Evolutionary conservation across 2,113 vertebrate species (phyloP).

Genomic region (Oophaga pumilio): DNA sequence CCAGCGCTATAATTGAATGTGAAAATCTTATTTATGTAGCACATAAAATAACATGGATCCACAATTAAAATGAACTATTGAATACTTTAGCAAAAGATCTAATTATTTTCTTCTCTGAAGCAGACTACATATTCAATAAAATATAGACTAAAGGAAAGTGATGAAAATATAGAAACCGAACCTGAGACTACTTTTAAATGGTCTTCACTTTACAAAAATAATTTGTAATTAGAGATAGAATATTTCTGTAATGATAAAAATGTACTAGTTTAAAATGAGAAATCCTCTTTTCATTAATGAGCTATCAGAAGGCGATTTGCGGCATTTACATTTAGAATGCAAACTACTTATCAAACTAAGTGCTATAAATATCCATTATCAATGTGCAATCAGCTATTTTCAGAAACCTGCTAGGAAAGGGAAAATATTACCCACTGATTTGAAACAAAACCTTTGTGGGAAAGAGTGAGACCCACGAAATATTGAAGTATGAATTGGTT

Average conservation of each 20-base stretch:
- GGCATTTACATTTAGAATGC: conserved; percentile 16
- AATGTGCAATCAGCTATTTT: conserved; percentile 24
- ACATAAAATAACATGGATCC: conserved; percentile 44
- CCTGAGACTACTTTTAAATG: conserved; percentile 4
- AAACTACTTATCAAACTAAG: conserved; percentile 9
- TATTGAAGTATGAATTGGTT: not conserved
- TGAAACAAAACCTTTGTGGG: not conserved
- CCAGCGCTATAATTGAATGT: conserved; percentile 9
- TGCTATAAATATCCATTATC: not conserved
- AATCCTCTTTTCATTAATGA: conserved; percentile 35
- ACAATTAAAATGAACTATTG: conserved; percentile 48
- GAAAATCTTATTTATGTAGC: conserved; percentile 37
- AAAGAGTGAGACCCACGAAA: not conserved
- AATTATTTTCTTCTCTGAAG: conserved; percentile 33
- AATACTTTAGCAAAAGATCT: conserved; percentile 26
- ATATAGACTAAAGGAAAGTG: not conserved
- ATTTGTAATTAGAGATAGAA: not conserved
- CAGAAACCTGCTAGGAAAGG: not conserved
- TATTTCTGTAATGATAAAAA: conserved; percentile 19
- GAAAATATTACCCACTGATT: not conserved
- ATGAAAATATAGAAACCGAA: not conserved
- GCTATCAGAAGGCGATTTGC: conserved; percentile 15
- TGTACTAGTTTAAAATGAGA: not conserved
- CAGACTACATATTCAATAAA: conserved; percentile 27
- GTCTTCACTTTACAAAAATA: not conserved